Percentiles rank a stretch among this genome's conserved stretches.
Evolutionary conservation across 2,888 invertebrate genomes (phyloP).

Genomic region (Quadroppia sp.): DNA sequence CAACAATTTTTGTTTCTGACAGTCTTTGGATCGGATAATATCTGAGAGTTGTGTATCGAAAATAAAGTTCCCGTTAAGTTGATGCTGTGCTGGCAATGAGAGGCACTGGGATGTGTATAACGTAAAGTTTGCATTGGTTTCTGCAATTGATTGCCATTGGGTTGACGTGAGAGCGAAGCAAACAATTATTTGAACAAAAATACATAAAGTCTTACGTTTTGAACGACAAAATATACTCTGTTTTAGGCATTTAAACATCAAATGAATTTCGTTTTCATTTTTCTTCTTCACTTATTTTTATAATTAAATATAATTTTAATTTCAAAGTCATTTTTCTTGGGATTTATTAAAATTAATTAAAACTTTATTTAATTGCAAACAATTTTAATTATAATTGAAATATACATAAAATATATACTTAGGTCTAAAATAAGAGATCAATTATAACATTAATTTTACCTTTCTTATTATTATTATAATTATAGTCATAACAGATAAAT

Average conservation of each 20-base stretch:
- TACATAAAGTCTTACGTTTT: not conserved
- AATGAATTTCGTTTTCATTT: no score
- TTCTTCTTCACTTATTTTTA: no score
- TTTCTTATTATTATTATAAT: no score
- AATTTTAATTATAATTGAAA: no score
- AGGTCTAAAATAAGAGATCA: no score
- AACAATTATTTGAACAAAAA: conserved; percentile 23
- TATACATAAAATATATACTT: no score
- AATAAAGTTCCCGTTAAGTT: conserved; percentile 1
- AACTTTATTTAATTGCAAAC: no score
- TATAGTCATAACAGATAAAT: no score
- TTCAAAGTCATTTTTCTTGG: no score
- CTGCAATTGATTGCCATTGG: conserved; percentile 29
- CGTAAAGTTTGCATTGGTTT: not conserved
- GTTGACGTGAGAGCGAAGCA: conserved; percentile 12
- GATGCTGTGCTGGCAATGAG: not conserved
- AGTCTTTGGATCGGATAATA: not conserved
- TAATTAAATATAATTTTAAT: no score
- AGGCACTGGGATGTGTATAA: not conserved
- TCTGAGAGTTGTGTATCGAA: not conserved
- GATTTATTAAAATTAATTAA: no score
- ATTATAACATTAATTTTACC: no score
- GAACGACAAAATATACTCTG: not conserved
- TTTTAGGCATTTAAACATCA: not conserved
- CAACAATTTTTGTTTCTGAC: conserved; percentile 23